phyloP scores from a whole-genome alignment of 2,888 invertebrate species.

The Volucella zonaria region DNA sequence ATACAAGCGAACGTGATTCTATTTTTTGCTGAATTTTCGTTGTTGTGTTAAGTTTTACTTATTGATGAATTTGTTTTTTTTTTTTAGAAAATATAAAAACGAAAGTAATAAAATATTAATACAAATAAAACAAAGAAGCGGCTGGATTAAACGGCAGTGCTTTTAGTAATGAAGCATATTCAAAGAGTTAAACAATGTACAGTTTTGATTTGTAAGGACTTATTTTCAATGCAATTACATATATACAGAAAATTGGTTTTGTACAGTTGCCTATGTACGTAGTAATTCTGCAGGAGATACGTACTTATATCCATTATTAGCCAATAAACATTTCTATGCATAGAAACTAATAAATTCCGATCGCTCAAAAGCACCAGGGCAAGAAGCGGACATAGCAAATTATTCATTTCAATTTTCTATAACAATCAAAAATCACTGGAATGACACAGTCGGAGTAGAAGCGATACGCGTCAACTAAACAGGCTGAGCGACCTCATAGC shows the following conservation, averaged over 20 bases:
- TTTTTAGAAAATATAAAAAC: slow-evolving; percentile 9
- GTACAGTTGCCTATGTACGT: neutral
- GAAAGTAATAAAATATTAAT: slow-evolving; percentile 8
- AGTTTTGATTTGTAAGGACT: neutral
- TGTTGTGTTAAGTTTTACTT: slow-evolving; percentile 7
- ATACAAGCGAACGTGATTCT: slow-evolving; percentile 10
- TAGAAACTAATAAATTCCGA: too few species aligned
- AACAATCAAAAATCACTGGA: too few species aligned
- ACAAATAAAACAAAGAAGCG: slow-evolving; percentile 36
- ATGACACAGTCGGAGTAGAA: too few species aligned
- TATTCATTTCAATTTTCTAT: too few species aligned
- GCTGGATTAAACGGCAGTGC: slow-evolving; percentile 67
- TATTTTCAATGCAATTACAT: neutral
- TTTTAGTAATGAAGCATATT: slow-evolving; percentile 51
- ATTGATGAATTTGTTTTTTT: neutral
- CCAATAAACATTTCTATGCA: too few species aligned
- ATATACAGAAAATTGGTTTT: neutral
- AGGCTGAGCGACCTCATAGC: too few species aligned
- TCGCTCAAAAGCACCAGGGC: too few species aligned
- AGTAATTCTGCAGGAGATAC: too few species aligned
- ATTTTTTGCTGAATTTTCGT: slow-evolving; percentile 37
- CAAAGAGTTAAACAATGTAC: slow-evolving; percentile 18
- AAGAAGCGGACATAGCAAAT: too few species aligned
- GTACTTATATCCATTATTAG: too few species aligned
- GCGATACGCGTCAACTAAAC: too few species aligned